Evolutionary conservation across 1,140 invertebrate species (phyloP).

Genomic region (Babylonia areolata): DNA sequence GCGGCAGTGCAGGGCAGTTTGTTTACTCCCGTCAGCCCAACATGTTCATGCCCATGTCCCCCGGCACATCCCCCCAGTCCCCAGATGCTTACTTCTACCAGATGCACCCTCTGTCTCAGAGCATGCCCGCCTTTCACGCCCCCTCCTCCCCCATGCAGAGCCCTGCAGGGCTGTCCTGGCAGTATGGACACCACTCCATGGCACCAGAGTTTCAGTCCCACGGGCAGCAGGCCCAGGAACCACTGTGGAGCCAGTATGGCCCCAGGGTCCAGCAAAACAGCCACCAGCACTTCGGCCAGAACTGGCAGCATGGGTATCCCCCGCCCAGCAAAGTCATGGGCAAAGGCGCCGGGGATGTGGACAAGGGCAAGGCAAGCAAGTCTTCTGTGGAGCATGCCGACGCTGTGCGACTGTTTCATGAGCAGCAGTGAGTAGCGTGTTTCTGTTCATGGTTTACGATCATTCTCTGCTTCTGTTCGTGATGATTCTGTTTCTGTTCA

Average conservation of each 20-base stretch:
- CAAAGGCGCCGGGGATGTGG: not conserved
- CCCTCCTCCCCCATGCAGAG: not conserved
- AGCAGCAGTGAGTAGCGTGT: conserved; percentile 63
- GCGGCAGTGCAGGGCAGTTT: not conserved
- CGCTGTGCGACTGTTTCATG: conserved; percentile 64
- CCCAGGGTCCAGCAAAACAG: not conserved
- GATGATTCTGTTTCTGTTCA: too few species aligned
- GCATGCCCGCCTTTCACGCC: conserved; percentile 15
- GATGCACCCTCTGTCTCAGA: conserved; percentile 10
- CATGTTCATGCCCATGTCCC: conserved; percentile 25
- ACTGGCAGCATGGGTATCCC: not conserved
- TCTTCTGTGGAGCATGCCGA: conserved; percentile 58
- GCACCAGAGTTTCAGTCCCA: not conserved
- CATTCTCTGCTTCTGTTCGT: too few species aligned
- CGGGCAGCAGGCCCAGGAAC: not conserved
- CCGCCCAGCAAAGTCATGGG: not conserved
- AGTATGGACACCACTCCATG: not conserved
- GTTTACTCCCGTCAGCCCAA: conserved; percentile 15
- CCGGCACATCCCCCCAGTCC: conserved; percentile 6
- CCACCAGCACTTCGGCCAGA: not conserved
- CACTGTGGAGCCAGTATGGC: not conserved
- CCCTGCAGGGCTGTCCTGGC: conserved; percentile 7
- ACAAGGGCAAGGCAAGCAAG: not conserved
- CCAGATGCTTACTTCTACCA: conserved; percentile 20
- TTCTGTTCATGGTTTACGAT: too few species aligned